These are phyloP conservation scores for Graptemys geographica DNA, from an alignment of 2,797 vertebrate species.

Conservation along the genomic window DNA sequence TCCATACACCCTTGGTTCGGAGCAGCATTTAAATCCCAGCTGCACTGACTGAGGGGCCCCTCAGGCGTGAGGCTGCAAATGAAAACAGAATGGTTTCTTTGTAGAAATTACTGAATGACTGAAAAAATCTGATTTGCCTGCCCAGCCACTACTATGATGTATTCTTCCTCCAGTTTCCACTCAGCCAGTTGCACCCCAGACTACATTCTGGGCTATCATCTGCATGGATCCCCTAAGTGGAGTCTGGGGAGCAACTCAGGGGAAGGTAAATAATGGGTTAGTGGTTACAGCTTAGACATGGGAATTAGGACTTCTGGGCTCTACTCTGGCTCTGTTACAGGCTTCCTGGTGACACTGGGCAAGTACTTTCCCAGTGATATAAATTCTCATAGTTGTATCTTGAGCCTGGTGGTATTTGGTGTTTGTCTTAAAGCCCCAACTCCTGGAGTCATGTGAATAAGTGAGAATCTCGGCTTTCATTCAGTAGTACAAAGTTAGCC, in stretches of 20 bases:
- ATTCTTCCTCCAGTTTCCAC: background rate
- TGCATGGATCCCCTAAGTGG: fast-evolving
- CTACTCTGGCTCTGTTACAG: fast-evolving
- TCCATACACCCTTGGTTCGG: background rate
- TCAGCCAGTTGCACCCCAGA: background rate
- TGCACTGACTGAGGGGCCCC: background rate
- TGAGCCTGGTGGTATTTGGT: background rate
- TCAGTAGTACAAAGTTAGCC: background rate
- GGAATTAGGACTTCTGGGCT: background rate
- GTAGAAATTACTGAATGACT: background rate
- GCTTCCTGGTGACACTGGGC: background rate
- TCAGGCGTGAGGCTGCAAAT: background rate
- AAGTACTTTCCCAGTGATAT: background rate
- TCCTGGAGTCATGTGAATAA: background rate
- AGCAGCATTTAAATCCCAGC: background rate
- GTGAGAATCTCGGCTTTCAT: background rate
- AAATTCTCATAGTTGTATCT: background rate
- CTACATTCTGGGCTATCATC: background rate
- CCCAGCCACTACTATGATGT: background rate
- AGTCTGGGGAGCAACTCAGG: background rate
- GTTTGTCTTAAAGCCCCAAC: slow-evolving; percentile 4
- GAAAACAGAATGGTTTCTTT: background rate
- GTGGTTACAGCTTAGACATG: background rate
- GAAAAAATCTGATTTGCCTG: background rate
- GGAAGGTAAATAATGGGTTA: fast-evolving